Evolutionary conservation across 2,797 vertebrate genomes (phyloP).

Genomic region (Pseudotriccus pelzelni): DNA sequence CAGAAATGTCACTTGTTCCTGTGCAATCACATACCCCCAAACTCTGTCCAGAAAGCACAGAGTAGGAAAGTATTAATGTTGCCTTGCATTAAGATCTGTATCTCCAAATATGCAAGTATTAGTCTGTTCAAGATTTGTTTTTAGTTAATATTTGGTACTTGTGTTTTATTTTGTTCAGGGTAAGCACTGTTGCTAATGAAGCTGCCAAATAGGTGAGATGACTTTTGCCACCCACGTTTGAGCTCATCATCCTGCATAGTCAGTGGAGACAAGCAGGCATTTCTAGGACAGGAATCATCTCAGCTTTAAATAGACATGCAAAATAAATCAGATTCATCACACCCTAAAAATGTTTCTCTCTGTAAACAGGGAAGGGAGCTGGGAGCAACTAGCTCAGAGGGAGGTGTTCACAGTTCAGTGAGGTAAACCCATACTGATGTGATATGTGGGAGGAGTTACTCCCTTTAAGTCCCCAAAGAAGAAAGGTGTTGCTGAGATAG

Average conservation of each 20-base stretch:
- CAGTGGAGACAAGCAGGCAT: not conserved
- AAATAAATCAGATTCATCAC: slow-evolving; percentile 5
- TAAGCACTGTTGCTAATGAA: not conserved
- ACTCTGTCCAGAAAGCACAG: not conserved
- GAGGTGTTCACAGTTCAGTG: not conserved
- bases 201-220: not conserved
- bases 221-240: not conserved
- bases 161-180: not conserved
- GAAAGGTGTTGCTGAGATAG: not conserved
- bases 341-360: not conserved
- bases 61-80: not conserved
- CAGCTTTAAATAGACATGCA: slow-evolving; percentile 11
- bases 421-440: not conserved
- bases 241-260: not conserved
- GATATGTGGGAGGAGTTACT: not conserved
- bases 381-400: not conserved
- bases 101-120: not conserved
- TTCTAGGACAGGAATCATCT: slow-evolving; percentile 35
- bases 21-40: not conserved
- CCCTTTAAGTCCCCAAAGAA: not conserved
- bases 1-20: not conserved
- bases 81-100: not conserved
- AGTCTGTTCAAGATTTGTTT: not conserved
- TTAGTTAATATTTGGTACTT: not conserved
- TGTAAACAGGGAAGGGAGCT: not conserved